Evolutionary conservation across 2,113 vertebrate genomes (phyloP).

Genomic region (Takifugu flavidus): DNA sequence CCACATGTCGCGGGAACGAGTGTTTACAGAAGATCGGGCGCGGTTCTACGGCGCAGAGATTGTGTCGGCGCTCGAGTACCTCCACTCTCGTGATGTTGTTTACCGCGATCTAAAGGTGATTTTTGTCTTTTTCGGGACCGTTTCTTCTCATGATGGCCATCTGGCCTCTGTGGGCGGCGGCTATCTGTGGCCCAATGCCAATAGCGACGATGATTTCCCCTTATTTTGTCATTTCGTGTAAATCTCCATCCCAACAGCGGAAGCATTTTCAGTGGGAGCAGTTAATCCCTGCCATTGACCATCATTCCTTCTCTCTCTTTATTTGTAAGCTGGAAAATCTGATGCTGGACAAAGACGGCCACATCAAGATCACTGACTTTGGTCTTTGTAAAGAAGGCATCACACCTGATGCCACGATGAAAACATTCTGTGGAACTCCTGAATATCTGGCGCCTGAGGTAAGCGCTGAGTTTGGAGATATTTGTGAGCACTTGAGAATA

Average conservation of each 20-base stretch:
- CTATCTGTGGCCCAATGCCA: too few species aligned
- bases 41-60: too few species aligned
- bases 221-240: too few species aligned
- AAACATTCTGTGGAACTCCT: conserved; percentile 92
- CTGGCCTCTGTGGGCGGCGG: too few species aligned
- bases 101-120: conserved; percentile 89
- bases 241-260: too few species aligned
- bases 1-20: too few species aligned
- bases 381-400: conserved; percentile 96
- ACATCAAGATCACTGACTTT: conserved; percentile 94
- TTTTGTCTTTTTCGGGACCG: neutral
- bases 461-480: neutral
- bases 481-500: too few species aligned
- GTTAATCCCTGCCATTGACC: too few species aligned
- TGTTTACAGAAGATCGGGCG: too few species aligned
- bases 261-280: too few species aligned
- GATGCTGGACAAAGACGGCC: conserved; percentile 94
- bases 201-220: too few species aligned
- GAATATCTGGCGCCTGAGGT: conserved; percentile 95
- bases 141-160: neutral
- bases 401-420: conserved; percentile 93
- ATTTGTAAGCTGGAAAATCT: conserved; percentile 85
- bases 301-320: neutral
- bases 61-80: too few species aligned
- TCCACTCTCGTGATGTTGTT: conserved; percentile 86